Evolutionary conservation across 2,888 invertebrate species (phyloP), one percentile per base, ranked within the genome.

Genomic region (Sesia bembeciformis): DNA sequence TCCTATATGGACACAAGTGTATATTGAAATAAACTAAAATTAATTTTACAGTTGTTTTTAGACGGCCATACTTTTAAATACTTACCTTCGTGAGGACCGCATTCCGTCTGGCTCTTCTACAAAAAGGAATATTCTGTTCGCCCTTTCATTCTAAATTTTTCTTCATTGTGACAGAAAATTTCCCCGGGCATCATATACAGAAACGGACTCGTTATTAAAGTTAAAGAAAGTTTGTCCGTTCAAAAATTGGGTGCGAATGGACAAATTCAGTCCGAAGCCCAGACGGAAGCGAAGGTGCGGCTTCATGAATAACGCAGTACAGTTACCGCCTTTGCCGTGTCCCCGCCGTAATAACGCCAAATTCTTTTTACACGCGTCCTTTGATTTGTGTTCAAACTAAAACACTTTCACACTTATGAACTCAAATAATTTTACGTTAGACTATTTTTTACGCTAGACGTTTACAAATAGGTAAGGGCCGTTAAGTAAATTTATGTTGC

Each of bases 261-360:
- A 77, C 76, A 74, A 78, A 74, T 75, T 78, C 71, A 65, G 62
- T 68, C 68, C 68, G 68, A 67, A 75, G 77, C 79, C 77, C 76
- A 74, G 70, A 72, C 68, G 68, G 55, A 58, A 53, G 49, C 62
- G 68, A 72, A 78, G 81, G 78, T 76, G 73, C 67, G 70, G 66
- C 54, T 67, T 80, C 77, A 82, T 82, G 82, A 82, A 82, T 82
- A 81, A 82, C 68, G 72, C 76, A 82, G 64, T 58, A 72, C 68
- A 62, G 70, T 68, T 72, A 67, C 76, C 80, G 79, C 81, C 82
- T 78, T 76, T 75, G 69, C 73, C 70, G 66, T 81, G 81, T 80
- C 70, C 66, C 57, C 61, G 60, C 69, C 68, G 73, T 75, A 76
- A 78, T 80, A 76, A 72, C 65, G 69, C 56, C 60, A 59, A 65